Evolutionary conservation across 2,888 invertebrate genomes (phyloP).

Genomic region (Nebria salina): DNA sequence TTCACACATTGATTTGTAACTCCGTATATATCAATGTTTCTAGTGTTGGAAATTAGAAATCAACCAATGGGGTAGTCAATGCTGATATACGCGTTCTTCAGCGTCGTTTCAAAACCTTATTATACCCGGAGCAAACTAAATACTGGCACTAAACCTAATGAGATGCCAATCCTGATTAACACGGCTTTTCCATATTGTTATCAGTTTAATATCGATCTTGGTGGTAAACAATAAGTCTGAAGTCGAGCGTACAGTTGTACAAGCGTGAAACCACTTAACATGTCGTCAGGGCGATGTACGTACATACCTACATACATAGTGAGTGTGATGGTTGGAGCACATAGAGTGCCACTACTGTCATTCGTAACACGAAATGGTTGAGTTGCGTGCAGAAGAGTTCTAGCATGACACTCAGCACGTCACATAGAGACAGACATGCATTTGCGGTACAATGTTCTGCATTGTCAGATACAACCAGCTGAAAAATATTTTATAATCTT

Average conservation of each 20-base stretch:
- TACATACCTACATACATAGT: background rate
- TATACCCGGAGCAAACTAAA: slow-evolving; percentile 26
- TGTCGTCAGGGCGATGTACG: background rate
- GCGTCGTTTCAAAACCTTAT: slow-evolving; percentile 25
- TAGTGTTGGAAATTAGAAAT: too few relatives aligned
- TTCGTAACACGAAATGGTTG: background rate
- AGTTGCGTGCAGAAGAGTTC: background rate
- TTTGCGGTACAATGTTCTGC: too few relatives aligned
- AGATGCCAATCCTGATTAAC: background rate
- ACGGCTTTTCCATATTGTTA: slow-evolving; percentile 38
- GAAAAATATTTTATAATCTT: too few relatives aligned
- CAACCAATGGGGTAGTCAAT: background rate
- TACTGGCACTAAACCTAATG: slow-evolving; percentile 18
- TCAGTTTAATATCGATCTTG: slow-evolving; percentile 32
- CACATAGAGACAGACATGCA: background rate
- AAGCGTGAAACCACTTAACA: slow-evolving; percentile 4
- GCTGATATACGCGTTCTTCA: slow-evolving; percentile 13
- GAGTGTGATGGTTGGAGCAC: background rate
- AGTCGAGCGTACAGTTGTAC: background rate
- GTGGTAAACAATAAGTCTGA: slow-evolving; percentile 29
- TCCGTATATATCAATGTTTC: background rate
- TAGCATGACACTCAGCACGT: background rate
- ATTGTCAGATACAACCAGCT: too few relatives aligned
- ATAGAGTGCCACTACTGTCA: background rate
- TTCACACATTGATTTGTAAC: background rate